phyloP scores from a whole-genome alignment of 2,797 vertebrate species.

The Staurois parvus region DNA sequence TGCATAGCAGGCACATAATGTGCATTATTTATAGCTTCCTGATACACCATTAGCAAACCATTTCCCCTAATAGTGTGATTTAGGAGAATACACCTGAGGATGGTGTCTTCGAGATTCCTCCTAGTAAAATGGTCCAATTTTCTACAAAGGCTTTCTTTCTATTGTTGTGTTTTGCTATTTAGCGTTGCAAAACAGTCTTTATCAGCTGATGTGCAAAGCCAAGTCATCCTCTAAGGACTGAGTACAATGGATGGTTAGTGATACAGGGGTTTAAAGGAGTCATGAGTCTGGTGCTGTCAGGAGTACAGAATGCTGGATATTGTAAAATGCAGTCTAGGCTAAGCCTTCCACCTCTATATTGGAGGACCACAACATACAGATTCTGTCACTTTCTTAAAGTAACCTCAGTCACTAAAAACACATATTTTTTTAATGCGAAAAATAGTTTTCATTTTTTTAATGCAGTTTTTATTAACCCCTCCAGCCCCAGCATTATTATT shows the following conservation, averaged over 20 bases:
- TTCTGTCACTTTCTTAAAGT: background rate
- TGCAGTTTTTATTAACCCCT: too few relatives aligned
- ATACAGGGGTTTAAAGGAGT: background rate
- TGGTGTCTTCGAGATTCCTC: background rate
- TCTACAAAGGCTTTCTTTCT: conserved; percentile 17
- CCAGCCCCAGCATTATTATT: too few relatives aligned
- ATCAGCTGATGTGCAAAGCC: conserved; percentile 18
- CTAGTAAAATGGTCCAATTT: conserved; percentile 24
- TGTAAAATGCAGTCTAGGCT: background rate
- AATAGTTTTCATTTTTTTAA: too few relatives aligned
- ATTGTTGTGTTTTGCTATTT: conserved; percentile 15
- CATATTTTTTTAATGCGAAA: too few relatives aligned
- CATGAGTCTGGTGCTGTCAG: background rate
- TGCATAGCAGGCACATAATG: conserved; percentile 36
- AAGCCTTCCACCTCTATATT: background rate
- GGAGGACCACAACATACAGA: background rate
- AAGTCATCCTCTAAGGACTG: conserved; percentile 3
- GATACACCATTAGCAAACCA: conserved; percentile 46
- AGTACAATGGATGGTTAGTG: conserved; percentile 12
- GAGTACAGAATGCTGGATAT: background rate
- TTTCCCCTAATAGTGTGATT: conserved; percentile 34
- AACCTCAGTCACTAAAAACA: too few relatives aligned
- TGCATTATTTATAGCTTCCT: conserved; percentile 47
- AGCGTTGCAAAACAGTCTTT: conserved; percentile 26
- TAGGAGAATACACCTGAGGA: conserved; percentile 21